phyloP scores from a whole-genome alignment of 2,888 invertebrate species.

The Scaptomyza flava region DNA sequence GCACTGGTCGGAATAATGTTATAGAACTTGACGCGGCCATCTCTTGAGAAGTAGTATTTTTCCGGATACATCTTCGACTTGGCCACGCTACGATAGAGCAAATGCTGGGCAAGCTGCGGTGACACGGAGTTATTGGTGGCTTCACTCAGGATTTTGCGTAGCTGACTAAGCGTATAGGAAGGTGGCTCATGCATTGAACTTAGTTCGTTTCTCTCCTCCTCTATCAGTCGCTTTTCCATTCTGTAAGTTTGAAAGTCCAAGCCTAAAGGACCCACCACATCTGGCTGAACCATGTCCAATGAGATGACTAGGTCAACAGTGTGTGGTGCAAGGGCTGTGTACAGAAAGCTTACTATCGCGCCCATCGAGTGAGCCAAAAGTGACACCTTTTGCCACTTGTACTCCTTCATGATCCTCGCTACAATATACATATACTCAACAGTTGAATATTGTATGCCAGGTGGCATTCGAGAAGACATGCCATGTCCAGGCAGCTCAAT shows the following conservation, averaged over 20 bases:
- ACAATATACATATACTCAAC: conserved; percentile 84
- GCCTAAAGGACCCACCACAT: not conserved
- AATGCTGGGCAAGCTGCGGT: conserved; percentile 85
- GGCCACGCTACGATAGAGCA: conserved; percentile 86
- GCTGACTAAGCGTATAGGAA: conserved; percentile 86
- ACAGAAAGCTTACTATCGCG: conserved; percentile 86
- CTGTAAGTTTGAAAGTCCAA: not conserved
- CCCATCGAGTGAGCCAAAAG: conserved; percentile 89
- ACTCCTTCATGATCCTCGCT: conserved; percentile 86
- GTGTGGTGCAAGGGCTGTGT: conserved; percentile 85
- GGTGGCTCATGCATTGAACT: conserved; percentile 85
- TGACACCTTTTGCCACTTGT: conserved; percentile 88
- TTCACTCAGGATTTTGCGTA: conserved; percentile 85
- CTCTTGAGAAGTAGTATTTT: conserved; percentile 85
- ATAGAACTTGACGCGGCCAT: conserved; percentile 67
- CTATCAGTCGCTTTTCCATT: conserved; percentile 84
- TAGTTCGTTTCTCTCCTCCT: conserved; percentile 78
- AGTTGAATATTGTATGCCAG: conserved; percentile 84
- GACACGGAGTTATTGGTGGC: conserved; percentile 86
- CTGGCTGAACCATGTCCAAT: conserved; percentile 65
- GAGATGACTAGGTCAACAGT: conserved; percentile 72
- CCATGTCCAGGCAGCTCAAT: conserved; percentile 90
- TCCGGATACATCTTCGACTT: conserved; percentile 85
- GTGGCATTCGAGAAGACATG: conserved; percentile 87
- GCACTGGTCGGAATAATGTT: conserved; percentile 13